These are phyloP conservation scores for Chloroceryle aenea DNA, from an alignment of 2,113 vertebrate species.

Conservation along the genomic window DNA sequence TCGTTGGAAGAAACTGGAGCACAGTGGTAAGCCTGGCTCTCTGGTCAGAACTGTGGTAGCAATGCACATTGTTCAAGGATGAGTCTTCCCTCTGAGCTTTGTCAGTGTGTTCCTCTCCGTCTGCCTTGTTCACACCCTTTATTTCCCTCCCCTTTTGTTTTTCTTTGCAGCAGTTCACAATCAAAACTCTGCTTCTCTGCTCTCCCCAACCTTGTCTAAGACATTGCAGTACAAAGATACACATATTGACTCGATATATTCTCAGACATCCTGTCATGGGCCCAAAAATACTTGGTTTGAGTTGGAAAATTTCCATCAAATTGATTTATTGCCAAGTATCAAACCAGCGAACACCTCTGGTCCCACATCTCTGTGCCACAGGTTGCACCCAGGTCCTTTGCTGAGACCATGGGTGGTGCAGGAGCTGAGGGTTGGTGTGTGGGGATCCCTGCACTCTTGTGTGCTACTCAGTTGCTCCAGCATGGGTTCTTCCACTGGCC, in stretches of 20 bases:
- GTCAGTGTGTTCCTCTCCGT: not conserved
- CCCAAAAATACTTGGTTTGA: not conserved
- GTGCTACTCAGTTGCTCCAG: not conserved
- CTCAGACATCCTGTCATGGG: not conserved
- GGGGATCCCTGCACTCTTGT: not conserved
- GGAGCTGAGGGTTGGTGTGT: accelerated
- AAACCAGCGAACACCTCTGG: not conserved
- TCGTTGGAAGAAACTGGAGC: not conserved
- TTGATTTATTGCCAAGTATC: not conserved
- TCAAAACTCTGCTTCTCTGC: not conserved
- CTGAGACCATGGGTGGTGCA: not conserved
- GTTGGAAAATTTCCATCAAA: not conserved
- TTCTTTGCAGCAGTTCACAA: not conserved
- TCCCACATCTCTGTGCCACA: not conserved
- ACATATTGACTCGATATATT: not conserved
- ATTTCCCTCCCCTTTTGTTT: not conserved
- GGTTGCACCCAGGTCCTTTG: not conserved
- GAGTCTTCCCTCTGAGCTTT: not conserved
- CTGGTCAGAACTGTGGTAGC: not conserved
- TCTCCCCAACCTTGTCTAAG: not conserved
- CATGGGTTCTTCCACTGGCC: not conserved
- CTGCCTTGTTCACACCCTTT: not conserved
- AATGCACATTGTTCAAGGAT: not conserved
- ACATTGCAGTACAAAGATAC: not conserved
- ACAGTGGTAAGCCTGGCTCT: accelerated